Base-by-base conservation (phyloP, 2,113 vertebrate species). In the Phaethon lepturus region DNA sequence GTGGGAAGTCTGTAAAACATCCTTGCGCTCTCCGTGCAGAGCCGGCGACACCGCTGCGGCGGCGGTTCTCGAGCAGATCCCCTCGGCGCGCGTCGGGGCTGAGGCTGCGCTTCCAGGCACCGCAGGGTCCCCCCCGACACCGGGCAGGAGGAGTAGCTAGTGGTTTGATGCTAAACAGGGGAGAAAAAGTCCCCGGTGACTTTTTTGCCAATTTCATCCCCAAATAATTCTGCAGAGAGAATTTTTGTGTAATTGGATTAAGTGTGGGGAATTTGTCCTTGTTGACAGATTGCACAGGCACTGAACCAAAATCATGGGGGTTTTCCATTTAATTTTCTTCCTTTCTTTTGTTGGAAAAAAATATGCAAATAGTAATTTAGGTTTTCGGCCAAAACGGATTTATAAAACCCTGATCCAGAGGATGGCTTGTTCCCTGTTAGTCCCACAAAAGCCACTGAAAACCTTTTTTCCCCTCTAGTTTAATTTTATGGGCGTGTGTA, bases 211-310 rank as follows among this genome's bases (percentile, higher is more conserved):
- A 24, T 93, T 94, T 85, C 74, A 72, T 71, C 84, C 88, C 69
- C 74, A 94, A 76, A 89, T 93, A 93, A 93, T 87, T 82, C 50
- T 82, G 80, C 2, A 29, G 5, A 69, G 74, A 69, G 91, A 82
- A 53, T 89, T 94, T 90, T 82, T 87, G 83, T 87, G 22, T 90
- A 88, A 93, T 94, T 97, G 91, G 91, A 95, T 97, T 96, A 96
- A 94, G 84, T 50, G 60, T 85, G 89, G 90, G 94, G 94, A 91
- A 95, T 88, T 95, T 47, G 74, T 90, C 74, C 89, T 78, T 59
- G 84, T 5, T 85, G 95, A 97, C 97, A 95, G 94, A 95, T 79
- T 90, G 89, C 58, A 24, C 84, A 91, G 94, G 96, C 93, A 95
- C 86, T 2, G 20, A 68, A 94, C 74, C 91, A 97, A 13, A 83